These are phyloP conservation scores for Eriosoma lanigerum DNA, from an alignment of 1,140 invertebrate genomes.

Conservation along the genomic window DNA sequence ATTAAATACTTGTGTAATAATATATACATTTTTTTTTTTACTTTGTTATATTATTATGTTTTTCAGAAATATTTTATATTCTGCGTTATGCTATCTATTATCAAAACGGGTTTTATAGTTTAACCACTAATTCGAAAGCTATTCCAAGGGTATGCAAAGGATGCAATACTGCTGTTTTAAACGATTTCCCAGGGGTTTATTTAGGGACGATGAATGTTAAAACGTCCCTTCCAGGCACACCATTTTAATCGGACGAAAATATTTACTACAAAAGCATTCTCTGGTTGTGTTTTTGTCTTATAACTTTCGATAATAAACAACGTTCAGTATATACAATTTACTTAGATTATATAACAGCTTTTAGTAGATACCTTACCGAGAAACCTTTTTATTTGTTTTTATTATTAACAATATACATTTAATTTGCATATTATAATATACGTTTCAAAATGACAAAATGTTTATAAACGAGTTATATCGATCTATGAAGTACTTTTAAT, in stretches of 20 bases:
- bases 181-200: slow-evolving; percentile 42
- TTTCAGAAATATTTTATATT: not conserved
- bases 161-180: slow-evolving; percentile 4
- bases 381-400: too few relatives aligned
- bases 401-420: too few relatives aligned
- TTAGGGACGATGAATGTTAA: slow-evolving; percentile 37
- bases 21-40: too few relatives aligned
- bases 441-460: too few relatives aligned
- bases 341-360: not conserved
- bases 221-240: slow-evolving; percentile 32
- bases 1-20: too few relatives aligned
- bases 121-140: slow-evolving; percentile 33
- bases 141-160: not conserved
- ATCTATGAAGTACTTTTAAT: too few relatives aligned
- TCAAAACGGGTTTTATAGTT: slow-evolving; percentile 21
- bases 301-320: slow-evolving; percentile 29
- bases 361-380: too few relatives aligned
- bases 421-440: too few relatives aligned
- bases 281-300: slow-evolving; percentile 13
- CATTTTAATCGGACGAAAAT: slow-evolving; percentile 36
- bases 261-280: slow-evolving; percentile 37
- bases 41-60: not conserved
- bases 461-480: too few relatives aligned
- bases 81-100: not conserved
- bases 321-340: not conserved